Base-by-base conservation (phyloP, 2,888 invertebrate species). In the Blastobasis lacticolella region DNA sequence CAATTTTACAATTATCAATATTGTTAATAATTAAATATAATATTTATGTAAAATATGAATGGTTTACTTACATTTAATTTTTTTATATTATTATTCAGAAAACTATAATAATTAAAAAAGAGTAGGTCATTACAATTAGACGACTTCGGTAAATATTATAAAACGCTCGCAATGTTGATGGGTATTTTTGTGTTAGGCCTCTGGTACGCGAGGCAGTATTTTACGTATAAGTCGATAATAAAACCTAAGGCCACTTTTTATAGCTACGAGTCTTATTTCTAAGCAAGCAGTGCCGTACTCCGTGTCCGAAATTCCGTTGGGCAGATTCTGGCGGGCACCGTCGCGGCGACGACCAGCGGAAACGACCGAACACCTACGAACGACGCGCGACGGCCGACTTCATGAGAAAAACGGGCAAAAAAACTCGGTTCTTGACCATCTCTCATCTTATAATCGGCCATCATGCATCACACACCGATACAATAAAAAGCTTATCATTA, bases 1-100 rank as follows among this genome's bases (percentile, higher is more conserved):
- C 88, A 87, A 87, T 85, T 84, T 84, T 81, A 87, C 88, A 88
- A 88, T 87, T 78, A 87, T 87, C 86, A 86, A 85, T 83, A 82
- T 81, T 85, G 85, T 87, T 87, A 87, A 82, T 84, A 79, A 84
- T 88, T 86, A 88, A 86, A 87, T 87, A 87, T 85, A 86, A 86
- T 86, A 88, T 85, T 84, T 86, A 85, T 85, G 86, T 87, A 87
- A 86, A 86, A 87, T 86, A 86, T 81, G 83, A 83, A 83, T 84
- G 78, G 85, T 86, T 87, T 84, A 84, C 87, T 87, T 86, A 88
- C 81, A 85, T 82, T 87, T 81, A 80, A 83, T 74, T 84, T 86
- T 23, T 23, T 87, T 82, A 86, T 86, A 86, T 84, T 85, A 86
- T 81, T 84, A 81, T 81, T 84, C 81, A 78, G 79, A 78, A 76